Evolutionary conservation across 2,113 vertebrate genomes (phyloP).

Genomic region (Casuarius casuarius): DNA sequence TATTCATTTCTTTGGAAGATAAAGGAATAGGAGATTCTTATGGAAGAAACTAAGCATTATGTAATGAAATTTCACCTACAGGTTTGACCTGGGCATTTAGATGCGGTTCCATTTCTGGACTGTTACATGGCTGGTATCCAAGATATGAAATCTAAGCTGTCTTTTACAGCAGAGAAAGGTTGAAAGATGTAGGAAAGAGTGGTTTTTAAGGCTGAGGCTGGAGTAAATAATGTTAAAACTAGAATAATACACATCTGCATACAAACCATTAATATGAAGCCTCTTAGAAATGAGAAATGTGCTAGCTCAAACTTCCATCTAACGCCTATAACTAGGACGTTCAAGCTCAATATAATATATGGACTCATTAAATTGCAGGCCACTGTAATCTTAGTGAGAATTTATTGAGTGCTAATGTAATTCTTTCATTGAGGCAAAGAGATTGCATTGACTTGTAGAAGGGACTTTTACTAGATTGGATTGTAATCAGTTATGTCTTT

Average conservation of each 20-base stretch:
- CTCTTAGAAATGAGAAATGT: constrained; percentile 47
- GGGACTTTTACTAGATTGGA: constrained; percentile 83
- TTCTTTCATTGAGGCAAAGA: constrained; percentile 80
- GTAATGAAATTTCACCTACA: not conserved
- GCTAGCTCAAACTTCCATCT: constrained; percentile 70
- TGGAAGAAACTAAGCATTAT: not conserved
- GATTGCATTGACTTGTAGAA: constrained; percentile 78
- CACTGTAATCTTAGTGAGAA: constrained; percentile 79
- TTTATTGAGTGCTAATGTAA: constrained; percentile 83
- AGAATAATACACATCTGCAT: not conserved
- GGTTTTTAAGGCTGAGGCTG: not conserved
- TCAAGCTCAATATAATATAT: constrained; percentile 74
- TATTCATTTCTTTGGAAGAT: not conserved
- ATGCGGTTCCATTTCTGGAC: not conserved
- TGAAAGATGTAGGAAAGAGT: not conserved
- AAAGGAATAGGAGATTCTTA: not conserved
- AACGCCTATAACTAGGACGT: constrained; percentile 67
- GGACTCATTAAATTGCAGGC: constrained; percentile 79
- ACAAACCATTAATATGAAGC: constrained; percentile 19
- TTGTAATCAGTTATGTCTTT: constrained; percentile 83
- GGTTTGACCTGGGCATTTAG: not conserved
- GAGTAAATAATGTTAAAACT: constrained; percentile 29
- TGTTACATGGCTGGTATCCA: not conserved
- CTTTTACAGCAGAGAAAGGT: not conserved
- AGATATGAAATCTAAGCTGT: not conserved